Evolutionary conservation across 1,140 invertebrate species (phyloP), one percentile per base, ranked within the genome.

Genomic region (Neodiprion lecontei): DNA sequence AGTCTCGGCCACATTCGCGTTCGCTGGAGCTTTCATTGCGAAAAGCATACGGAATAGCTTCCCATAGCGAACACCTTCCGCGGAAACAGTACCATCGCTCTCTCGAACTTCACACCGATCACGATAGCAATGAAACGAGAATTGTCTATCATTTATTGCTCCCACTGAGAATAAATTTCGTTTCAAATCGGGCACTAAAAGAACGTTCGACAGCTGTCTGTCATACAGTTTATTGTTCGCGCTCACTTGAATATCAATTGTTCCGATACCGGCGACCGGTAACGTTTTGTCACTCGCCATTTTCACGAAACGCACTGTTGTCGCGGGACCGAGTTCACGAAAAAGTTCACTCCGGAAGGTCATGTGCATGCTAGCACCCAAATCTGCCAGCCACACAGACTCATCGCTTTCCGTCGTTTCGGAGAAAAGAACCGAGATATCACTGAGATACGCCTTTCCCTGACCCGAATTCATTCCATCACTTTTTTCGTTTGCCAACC

Each of bases 81-180:
- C 17, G 17, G 17, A 17, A 17, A 17, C 17, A 17, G 17, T 17
- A 17, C 17, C 17, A 17, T 17, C 17, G 17, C 17, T 17, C 17
- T 17, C 17, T 17, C 17, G 17, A 61, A 61, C n/a, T n/a, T 74
- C 69, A 23, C 66, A 69, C 40, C 72, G 66, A 67, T 69, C 53
- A 47, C 69, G 21, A 69, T 50, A 69, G 67, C 67, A 21, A 23
- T 74, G 50, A 28, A 74, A 50, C 61, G 12, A 69, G 50, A 69
- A 74, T 21, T 47, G 23, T 17, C 61, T 47, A 53, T 69, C 40
- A n/a, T 48, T 72, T 48, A 73, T 68, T 68, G 72, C 50, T 47
- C 53, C 65, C 14, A 77, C 49, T 28, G 76, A 77, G 10, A 77
- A 69, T 50, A 75, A 72, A 65, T 75, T 77, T 67, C 74, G 47